Base-by-base conservation (phyloP, 1,140 invertebrate genomes). In the Eurosta solidaginis region DNA sequence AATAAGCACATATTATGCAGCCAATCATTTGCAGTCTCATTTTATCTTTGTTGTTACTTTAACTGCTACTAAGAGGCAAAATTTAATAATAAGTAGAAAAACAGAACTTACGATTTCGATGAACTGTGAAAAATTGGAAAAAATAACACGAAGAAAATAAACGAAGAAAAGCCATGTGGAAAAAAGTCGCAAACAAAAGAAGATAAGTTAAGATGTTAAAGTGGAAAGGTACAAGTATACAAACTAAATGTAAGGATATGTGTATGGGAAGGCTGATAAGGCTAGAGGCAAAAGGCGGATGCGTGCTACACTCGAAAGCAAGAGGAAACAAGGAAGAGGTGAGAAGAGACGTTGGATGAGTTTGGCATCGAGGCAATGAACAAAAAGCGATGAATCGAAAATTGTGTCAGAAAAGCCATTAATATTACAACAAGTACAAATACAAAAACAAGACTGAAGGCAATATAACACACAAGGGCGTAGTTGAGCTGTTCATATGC, bases 31-130 rank as follows among this genome's bases (percentile, higher is more conserved):
- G n/a, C n/a, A n/a, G n/a, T n/a, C n/a, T n/a, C n/a, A n/a, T n/a
- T n/a, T n/a, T n/a, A n/a, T n/a, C n/a, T n/a, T n/a, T n/a, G n/a
- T n/a, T n/a, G n/a, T n/a, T n/a, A n/a, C n/a, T n/a, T n/a, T n/a
- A n/a, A n/a, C n/a, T n/a, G n/a, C n/a, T n/a, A n/a, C n/a, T n/a
- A n/a, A n/a, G n/a, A n/a, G n/a, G n/a, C n/a, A n/a, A n/a, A n/a
- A n/a, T n/a, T n/a, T n/a, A n/a, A n/a, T 68, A 68, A 68, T 68
- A 68, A 68, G 59, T 68, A 68, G 33, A 40, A 42, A 68, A 68
- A 40, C 59, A 68, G 59, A 68, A 68, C 59, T 68, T 68, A 68
- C 59, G 33, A 68, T n/a, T 68, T 27, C 59, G 33, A 10, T 68
- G 59, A 68, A 68, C 59, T 68, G 59, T 68, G 59, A 68, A 68